Percentiles rank a stretch among this genome's conserved stretches.
phyloP scores from a whole-genome alignment of 2,797 vertebrate species.

The Cetoscarus ocellatus region DNA sequence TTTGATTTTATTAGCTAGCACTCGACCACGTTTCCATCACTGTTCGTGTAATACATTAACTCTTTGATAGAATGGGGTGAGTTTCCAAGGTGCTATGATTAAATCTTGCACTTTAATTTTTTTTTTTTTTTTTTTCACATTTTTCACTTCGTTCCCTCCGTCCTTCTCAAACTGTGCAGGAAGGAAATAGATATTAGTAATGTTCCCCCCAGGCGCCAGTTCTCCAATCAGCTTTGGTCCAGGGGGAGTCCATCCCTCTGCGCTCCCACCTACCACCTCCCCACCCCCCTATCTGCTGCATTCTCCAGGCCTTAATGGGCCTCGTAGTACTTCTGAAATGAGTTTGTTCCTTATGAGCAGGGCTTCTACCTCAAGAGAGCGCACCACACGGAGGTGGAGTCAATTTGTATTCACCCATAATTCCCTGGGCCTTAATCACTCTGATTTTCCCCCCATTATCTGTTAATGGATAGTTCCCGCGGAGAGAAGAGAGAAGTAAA shows the following conservation, averaged over 20 bases:
- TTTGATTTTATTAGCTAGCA: conserved; percentile 71
- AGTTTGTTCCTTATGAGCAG: conserved; percentile 80
- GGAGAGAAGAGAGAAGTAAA: conserved; percentile 87
- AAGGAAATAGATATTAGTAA: conserved; percentile 79
- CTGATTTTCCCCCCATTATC: conserved; percentile 94
- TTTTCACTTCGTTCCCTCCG: conserved; percentile 71
- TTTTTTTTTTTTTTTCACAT: conserved; percentile 65
- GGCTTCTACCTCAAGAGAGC: conserved; percentile 79
- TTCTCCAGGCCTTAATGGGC: conserved; percentile 78
- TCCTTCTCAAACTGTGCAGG: conserved; percentile 68
- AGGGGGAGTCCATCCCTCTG: conserved; percentile 80
- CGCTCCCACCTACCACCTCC: conserved; percentile 75
- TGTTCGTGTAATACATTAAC: conserved; percentile 84
- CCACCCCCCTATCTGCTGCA: conserved; percentile 65
- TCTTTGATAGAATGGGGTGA: conserved; percentile 60
- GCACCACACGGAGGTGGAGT: conserved; percentile 86
- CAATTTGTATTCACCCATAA: conserved; percentile 95
- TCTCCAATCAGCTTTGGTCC: conserved; percentile 83
- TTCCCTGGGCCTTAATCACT: conserved; percentile 94
- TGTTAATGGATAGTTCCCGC: conserved; percentile 98
- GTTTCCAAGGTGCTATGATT: conserved; percentile 61
- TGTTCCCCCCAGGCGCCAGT: conserved; percentile 71
- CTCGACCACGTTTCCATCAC: conserved; percentile 88
- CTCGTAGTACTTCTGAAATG: conserved; percentile 78
- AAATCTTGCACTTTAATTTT: conserved; percentile 63